Evolutionary conservation across 2,113 vertebrate species (phyloP), one percentile per base, ranked within the genome.

Genomic region (Bostrychus sinensis): DNA sequence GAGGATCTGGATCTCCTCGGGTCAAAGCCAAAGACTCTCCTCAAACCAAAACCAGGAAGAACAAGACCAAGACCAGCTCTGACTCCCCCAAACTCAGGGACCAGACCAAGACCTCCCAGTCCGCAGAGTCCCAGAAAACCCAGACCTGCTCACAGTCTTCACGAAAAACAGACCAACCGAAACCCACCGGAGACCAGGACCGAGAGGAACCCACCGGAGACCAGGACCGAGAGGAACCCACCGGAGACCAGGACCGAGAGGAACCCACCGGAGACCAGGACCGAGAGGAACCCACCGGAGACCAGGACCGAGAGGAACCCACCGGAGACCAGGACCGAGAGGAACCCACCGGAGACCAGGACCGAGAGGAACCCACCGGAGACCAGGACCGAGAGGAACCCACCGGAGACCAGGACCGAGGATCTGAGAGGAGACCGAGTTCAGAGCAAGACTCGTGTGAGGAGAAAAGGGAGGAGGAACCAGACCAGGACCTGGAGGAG

Each of bases 11-110:
- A 30, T 89, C 85, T 25, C 85, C 86, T 48, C 83, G 81, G 3
- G 63, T 73, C 20, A 56, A 86, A 16, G 69, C 70, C 0, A 88
- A 82, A 70, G 88, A 89, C n/a, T 88, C 88, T 4, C 86, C 91
- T 10, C 70, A 84, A 14, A 81, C 82, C 58, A 91, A 82, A 69
- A 82, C 80, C 23, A 86, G 80, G 63, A 85, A 22, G 70, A 85
- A 30, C 22, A 78, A 81, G 12, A 72, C 78, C 53, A 84, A 82
- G 75, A 80, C 53, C 2, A 16, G 23, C 46, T 5, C 26, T 0
- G 89, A 88, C 28, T 89, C 89, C 73, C 89, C 41, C 73, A 68
- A 16, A 77, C 74, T 26, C 78, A 82, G 75, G 70, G 82, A 7
- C 75, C 80, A 20, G 17, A 1, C 68, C 1, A 76, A 71, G 73